Percentiles rank a stretch among this genome's conserved stretches.
Evolutionary conservation across 2,113 vertebrate species (phyloP).

Genomic region (Centropus unirufus): DNA sequence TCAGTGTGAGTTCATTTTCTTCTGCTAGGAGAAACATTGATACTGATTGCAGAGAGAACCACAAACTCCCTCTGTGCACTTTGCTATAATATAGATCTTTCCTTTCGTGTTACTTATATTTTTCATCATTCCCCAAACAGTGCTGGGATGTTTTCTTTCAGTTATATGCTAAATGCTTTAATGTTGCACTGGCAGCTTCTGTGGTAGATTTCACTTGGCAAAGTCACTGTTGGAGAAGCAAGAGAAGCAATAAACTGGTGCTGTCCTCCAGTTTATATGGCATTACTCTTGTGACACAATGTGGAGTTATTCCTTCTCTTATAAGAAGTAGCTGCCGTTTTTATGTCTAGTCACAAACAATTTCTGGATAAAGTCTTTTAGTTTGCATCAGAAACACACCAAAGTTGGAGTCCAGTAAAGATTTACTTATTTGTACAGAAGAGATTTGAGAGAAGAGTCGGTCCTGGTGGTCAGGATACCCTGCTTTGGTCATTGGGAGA

Average conservation of each 20-base stretch:
- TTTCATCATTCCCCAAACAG: constrained; percentile 52
- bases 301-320: background rate
- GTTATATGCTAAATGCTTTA: constrained; percentile 17
- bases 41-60: constrained; percentile 14
- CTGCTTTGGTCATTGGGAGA: background rate
- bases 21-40: constrained; percentile 5
- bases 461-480: background rate
- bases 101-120: background rate
- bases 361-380: background rate
- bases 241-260: background rate
- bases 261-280: background rate
- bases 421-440: background rate
- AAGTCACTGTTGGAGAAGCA: background rate
- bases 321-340: background rate
- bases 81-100: constrained; percentile 13
- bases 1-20: background rate
- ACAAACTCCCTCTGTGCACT: background rate
- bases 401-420: background rate
- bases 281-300: background rate
- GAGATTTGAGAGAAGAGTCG: background rate
- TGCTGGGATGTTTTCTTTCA: constrained; percentile 8
- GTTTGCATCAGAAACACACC: background rate
- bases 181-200: constrained; percentile 7
- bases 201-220: background rate
- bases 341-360: background rate